Evolutionary conservation across 2,797 vertebrate species (phyloP), one percentile per base, ranked within the genome.

Genomic region (Leptodactylus fallax): DNA sequence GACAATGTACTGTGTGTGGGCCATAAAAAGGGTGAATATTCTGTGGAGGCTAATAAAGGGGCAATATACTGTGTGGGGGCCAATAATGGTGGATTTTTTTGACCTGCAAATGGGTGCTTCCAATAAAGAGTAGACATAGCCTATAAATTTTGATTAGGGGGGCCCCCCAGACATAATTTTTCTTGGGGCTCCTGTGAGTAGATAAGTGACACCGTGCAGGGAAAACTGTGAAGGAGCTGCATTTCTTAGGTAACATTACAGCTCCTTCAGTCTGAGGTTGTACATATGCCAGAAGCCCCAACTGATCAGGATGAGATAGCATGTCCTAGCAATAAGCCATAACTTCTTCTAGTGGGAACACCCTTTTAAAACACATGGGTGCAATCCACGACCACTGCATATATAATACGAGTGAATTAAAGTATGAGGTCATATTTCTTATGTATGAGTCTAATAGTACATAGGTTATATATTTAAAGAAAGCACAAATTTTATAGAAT

Each of bases 401-500:
- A 17, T 77, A 51, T 36, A 16, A 84, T 76, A 76, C 60, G 23
- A n/a, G 8, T 47, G 3, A 53, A 45, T 23, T 1, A 76, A 19
- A 76, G 17, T 23, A 58, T 67, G 61, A 83, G 10, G 67, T 63
- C 23, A 45, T 80, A 80, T 79, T 58, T 23, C 23, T 36, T 80
- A 45, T 7, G n/a, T 58, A 80, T 80, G 27, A 79, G 7, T 56
- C 55, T 58, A 60, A 61, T 61, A 76, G 60, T 19, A n/a, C 13
- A 55, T 69, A 49, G 55, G 11, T 60, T 45, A 60, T 49, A 36
- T 56, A 85, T 61, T 25, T 49, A 71, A 36, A 61, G 81, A 90
- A 90, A 14, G 91, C 85, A 88, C 87, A 93, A 92, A 91, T 90
- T 91, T 92, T 93, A 94, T 78, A 67, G 47, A 25, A 23, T 82